Evolutionary conservation across 2,797 vertebrate genomes (phyloP).

Genomic region (Epinephelus awoara): DNA sequence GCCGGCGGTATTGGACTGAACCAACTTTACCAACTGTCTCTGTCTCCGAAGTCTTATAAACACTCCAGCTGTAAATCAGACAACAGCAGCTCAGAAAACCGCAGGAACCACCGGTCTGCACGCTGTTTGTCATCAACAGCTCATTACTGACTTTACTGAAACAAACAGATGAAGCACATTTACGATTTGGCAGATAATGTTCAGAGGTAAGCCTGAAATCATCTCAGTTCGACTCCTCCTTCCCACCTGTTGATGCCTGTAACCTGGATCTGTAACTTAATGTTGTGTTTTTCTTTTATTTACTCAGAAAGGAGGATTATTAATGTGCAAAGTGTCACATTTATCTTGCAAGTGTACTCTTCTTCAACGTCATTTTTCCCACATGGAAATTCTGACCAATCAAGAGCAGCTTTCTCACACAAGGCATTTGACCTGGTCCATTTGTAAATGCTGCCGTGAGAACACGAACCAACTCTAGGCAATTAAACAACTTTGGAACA

Average conservation of each 20-base stretch:
- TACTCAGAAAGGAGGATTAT: no score
- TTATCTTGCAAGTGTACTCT: no score
- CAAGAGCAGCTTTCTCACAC: no score
- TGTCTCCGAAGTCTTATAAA: constrained; percentile 15
- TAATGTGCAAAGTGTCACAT: no score
- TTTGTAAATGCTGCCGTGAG: no score
- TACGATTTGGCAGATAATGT: neutral
- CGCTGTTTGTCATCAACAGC: constrained; percentile 12
- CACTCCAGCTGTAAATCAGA: constrained; percentile 7
- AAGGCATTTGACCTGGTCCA: no score
- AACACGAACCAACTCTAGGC: no score
- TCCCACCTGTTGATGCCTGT: neutral
- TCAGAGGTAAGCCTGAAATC: neutral
- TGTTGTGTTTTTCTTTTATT: neutral
- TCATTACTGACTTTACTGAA: constrained; percentile 1
- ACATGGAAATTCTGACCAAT: no score
- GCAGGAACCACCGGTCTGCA: constrained; percentile 18
- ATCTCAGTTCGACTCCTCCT: neutral
- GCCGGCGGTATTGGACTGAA: neutral
- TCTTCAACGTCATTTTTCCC: no score
- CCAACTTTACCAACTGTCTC: neutral
- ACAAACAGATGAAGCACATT: neutral
- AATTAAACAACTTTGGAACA: no score
- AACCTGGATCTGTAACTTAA: neutral
- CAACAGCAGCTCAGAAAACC: constrained; percentile 18